These are phyloP conservation scores for Biston betularia DNA, from an alignment of 2,888 invertebrate genomes.

Conservation along the genomic window DNA sequence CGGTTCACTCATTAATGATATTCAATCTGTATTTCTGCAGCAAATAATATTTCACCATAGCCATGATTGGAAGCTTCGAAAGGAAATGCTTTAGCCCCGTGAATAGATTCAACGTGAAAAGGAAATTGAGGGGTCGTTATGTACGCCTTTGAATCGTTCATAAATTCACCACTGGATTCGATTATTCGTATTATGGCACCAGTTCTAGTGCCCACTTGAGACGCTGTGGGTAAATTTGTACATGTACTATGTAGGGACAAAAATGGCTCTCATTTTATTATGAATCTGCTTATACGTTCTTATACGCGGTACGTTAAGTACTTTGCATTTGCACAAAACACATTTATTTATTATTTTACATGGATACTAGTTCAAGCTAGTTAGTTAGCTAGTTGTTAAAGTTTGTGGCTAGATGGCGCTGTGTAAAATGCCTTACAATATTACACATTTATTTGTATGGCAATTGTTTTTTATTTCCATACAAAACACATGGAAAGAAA, in stretches of 20 bases:
- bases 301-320: background rate
- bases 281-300: background rate
- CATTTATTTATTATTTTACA: background rate
- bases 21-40: conserved; percentile 38
- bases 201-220: conserved; percentile 24
- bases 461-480: too few relatives aligned
- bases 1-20: conserved; percentile 19
- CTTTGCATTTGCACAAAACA: background rate
- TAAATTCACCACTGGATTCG: conserved; percentile 70
- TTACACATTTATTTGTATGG: too few relatives aligned
- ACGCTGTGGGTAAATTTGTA: conserved; percentile 20
- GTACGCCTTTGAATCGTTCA: conserved; percentile 67
- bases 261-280: conserved; percentile 14
- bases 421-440: too few relatives aligned
- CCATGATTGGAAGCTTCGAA: conserved; percentile 70
- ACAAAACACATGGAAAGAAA: too few relatives aligned
- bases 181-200: conserved; percentile 44
- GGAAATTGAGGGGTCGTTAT: conserved; percentile 83
- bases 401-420: too few relatives aligned
- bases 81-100: conserved; percentile 75
- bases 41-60: conserved; percentile 65
- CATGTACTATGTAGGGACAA: conserved; percentile 5
- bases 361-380: too few relatives aligned
- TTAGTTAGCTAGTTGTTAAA: too few relatives aligned
- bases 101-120: conserved; percentile 78